Evolutionary conservation across 2,888 invertebrate species (phyloP).

Genomic region (Ecdyonurus torrentis): DNA sequence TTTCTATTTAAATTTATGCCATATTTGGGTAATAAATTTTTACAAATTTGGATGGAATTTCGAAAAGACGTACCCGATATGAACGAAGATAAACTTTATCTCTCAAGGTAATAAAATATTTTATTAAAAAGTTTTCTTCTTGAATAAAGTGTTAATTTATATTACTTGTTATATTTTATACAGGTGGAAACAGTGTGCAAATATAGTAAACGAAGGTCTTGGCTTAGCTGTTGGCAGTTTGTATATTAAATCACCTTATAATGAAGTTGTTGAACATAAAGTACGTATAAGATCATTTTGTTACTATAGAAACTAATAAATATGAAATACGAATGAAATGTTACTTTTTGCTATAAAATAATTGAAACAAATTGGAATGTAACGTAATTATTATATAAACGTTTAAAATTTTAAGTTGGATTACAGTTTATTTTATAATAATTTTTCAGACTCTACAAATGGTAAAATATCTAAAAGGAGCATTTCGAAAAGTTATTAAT

Average conservation of each 20-base stretch:
- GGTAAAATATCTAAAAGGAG: slow-evolving; percentile 31
- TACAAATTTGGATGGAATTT: slow-evolving; percentile 23
- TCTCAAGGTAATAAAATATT: slow-evolving; percentile 15
- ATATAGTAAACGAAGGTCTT: slow-evolving; percentile 33
- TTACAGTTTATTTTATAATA: too few relatives aligned
- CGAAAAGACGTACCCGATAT: slow-evolving; percentile 20
- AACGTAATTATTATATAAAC: not conserved
- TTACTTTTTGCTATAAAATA: too few relatives aligned
- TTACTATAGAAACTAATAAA: too few relatives aligned
- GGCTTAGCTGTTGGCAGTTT: slow-evolving; percentile 36
- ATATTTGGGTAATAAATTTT: slow-evolving; percentile 24
- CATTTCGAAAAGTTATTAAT: slow-evolving; percentile 30
- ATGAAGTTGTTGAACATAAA: slow-evolving; percentile 30
- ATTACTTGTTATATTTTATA: not conserved
- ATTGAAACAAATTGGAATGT: not conserved
- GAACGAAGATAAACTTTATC: slow-evolving; percentile 20
- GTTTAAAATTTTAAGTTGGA: not conserved
- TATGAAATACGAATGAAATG: too few relatives aligned
- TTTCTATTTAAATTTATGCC: slow-evolving; percentile 29
- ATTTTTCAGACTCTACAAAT: slow-evolving; percentile 22
- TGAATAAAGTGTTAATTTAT: not conserved
- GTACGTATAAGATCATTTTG: slow-evolving; percentile 20
- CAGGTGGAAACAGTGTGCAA: slow-evolving; percentile 36
- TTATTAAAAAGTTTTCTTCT: not conserved
- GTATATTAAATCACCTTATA: slow-evolving; percentile 33